Evolutionary conservation across 2,113 vertebrate species (phyloP).

Genomic region (Forbesichthys agassizii): DNA sequence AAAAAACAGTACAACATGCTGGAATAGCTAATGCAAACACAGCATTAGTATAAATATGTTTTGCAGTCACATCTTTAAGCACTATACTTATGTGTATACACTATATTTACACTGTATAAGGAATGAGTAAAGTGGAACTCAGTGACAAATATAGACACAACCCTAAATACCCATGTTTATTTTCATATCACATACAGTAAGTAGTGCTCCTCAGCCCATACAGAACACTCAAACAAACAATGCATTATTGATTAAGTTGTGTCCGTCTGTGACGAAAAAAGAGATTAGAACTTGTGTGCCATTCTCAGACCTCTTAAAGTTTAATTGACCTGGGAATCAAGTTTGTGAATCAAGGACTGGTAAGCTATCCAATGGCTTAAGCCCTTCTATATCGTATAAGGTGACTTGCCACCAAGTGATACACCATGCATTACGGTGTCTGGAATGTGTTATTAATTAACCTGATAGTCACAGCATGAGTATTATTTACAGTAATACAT

Average conservation of each 20-base stretch:
- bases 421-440: background rate
- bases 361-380: slow-evolving; percentile 24
- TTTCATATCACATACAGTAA: slow-evolving; percentile 1
- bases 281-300: slow-evolving; percentile 49
- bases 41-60: background rate
- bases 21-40: background rate
- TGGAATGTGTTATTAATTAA: slow-evolving; percentile 1
- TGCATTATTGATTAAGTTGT: slow-evolving; percentile 60
- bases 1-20: slow-evolving; percentile 6
- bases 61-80: too few species aligned
- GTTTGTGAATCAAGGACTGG: slow-evolving; percentile 39
- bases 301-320: slow-evolving; percentile 52
- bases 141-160: background rate
- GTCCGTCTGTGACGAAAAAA: slow-evolving; percentile 42
- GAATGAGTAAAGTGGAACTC: background rate
- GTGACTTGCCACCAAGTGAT: background rate
- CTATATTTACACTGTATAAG: background rate
- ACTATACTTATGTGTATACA: background rate
- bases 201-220: slow-evolving; percentile 28
- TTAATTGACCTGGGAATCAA: slow-evolving; percentile 63
- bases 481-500: background rate
- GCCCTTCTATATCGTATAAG: slow-evolving; percentile 1
- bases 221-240: slow-evolving; percentile 30
- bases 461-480: background rate
- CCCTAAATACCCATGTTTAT: background rate